Percentiles rank a stretch among this genome's conserved stretches.
These are phyloP conservation scores for Calliopum simillimum DNA, from an alignment of 2,888 invertebrate genomes.

Conservation along the genomic window DNA sequence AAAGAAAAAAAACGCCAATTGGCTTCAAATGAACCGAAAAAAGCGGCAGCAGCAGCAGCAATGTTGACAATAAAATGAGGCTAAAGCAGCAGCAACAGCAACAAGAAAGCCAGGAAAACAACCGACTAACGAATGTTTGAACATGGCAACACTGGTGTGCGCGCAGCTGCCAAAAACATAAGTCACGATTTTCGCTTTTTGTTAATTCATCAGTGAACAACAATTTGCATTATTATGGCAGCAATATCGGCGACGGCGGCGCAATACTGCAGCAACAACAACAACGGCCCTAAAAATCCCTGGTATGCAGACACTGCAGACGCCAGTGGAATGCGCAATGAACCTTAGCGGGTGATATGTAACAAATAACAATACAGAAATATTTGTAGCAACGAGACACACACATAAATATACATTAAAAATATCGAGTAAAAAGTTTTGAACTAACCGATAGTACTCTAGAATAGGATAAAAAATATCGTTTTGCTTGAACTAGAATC, in stretches of 20 bases:
- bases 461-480: too few relatives aligned
- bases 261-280: not conserved
- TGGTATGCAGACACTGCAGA: constrained; percentile 7
- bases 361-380: not conserved
- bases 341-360: constrained; percentile 12
- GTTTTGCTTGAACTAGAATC: too few relatives aligned
- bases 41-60: constrained; percentile 2
- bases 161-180: constrained; percentile 48
- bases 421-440: too few relatives aligned
- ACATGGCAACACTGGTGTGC: constrained; percentile 11
- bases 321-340: constrained; percentile 13
- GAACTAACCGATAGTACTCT: too few relatives aligned
- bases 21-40: constrained; percentile 2
- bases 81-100: constrained; percentile 2
- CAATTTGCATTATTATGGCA: constrained; percentile 46
- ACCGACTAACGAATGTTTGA: not conserved
- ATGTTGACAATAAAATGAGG: not conserved
- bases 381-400: too few relatives aligned
- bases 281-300: constrained; percentile 16
- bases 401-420: too few relatives aligned
- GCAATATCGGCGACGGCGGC: constrained; percentile 7
- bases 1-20: constrained; percentile 1
- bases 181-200: constrained; percentile 49
- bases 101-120: not conserved
- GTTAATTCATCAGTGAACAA: constrained; percentile 50